A percentile compares a stretch with the other conserved stretches of the same genome.
Conservation (phyloP, 2,888 invertebrate genomes). For the Petrophora chlorosata region DNA sequence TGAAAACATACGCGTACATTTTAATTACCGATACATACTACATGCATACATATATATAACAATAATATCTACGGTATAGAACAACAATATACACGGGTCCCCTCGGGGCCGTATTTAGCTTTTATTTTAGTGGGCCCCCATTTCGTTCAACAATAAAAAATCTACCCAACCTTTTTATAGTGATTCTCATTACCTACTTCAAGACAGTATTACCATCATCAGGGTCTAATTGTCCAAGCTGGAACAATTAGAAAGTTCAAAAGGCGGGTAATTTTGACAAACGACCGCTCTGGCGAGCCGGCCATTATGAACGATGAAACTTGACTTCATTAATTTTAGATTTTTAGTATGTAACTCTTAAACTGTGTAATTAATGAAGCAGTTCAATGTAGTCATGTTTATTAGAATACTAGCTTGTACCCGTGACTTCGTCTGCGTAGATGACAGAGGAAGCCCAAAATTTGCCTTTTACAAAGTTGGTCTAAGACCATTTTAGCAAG, state of each 20-base stretch:
- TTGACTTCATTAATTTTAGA: slow-evolving; percentile 8
- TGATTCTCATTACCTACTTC: too few species aligned
- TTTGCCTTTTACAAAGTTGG: too few species aligned
- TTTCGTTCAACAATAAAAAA: too few species aligned
- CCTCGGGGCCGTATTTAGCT: too few species aligned
- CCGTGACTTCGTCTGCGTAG: neutral
- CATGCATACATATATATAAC: too few species aligned
- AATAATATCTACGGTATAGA: too few species aligned
- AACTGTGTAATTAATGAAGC: slow-evolving; percentile 4
- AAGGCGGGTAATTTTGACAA: slow-evolving; percentile 45
- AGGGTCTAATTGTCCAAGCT: slow-evolving; percentile 28
- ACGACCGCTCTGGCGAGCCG: slow-evolving; percentile 19
- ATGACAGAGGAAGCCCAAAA: too few species aligned
- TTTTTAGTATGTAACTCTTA: slow-evolving; percentile 9
- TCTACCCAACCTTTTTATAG: too few species aligned
- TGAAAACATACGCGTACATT: neutral
- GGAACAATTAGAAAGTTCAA: slow-evolving; percentile 38
- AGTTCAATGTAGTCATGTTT: neutral
- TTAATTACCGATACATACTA: too few species aligned
- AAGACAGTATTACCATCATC: slow-evolving; percentile 25
- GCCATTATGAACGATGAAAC: slow-evolving; percentile 3
- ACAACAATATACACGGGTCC: too few species aligned
- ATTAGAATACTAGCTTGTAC: neutral
- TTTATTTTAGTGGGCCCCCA: too few species aligned
- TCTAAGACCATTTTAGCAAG: too few species aligned